These are phyloP conservation scores for Didymodactylos carnosus DNA, from an alignment of 2,888 invertebrate species.

Conservation along the genomic window DNA sequence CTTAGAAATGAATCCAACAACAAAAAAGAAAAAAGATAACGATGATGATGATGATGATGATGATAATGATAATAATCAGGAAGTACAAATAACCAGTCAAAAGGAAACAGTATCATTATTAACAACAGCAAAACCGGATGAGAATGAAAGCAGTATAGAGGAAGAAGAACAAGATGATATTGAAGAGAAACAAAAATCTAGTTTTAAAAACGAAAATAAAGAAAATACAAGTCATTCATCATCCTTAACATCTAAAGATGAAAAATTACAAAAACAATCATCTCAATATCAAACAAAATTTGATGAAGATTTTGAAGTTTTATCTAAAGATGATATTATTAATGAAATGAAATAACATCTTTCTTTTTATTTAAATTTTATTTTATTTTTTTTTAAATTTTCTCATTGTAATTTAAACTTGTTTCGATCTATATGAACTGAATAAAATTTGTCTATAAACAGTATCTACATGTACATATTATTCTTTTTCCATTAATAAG, in stretches of 20 bases:
- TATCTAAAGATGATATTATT: neutral
- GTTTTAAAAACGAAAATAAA: too few species aligned
- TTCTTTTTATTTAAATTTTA: too few species aligned
- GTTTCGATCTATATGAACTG: too few species aligned
- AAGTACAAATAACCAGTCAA: neutral
- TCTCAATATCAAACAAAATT: neutral
- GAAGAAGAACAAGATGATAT: neutral
- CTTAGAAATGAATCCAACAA: conserved; percentile 17
- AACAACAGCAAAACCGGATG: too few species aligned
- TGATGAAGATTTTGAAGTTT: neutral
- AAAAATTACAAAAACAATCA: neutral
- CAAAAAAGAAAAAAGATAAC: conserved; percentile 7
- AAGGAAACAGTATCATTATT: too few species aligned
- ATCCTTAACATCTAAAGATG: neutral
- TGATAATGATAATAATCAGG: conserved; percentile 18
- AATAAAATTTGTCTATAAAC: too few species aligned
- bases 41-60: conserved; percentile 17
- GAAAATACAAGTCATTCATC: neutral
- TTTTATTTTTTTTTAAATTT: too few species aligned
- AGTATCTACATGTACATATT: too few species aligned
- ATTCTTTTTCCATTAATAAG: too few species aligned
- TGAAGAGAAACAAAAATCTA: neutral
- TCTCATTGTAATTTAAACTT: too few species aligned
- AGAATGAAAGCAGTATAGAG: neutral
- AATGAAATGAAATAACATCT: too few species aligned